Evolutionary conservation across 2,113 vertebrate species (phyloP), one percentile per base, ranked within the genome.

Genomic region (Psittacara wagleri): DNA sequence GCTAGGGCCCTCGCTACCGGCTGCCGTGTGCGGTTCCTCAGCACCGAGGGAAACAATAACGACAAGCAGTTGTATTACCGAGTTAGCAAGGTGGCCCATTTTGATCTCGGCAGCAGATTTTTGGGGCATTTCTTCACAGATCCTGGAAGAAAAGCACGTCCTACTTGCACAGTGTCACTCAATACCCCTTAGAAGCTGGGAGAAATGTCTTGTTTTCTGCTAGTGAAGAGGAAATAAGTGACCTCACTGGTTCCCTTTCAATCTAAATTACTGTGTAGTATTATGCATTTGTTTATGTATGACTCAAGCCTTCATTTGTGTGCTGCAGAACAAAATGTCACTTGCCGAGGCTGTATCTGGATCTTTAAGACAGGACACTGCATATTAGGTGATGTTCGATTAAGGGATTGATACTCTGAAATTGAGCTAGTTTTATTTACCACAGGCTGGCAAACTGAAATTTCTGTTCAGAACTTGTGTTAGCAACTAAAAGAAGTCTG

Each of bases 161-260:
- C 2, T 64, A 1, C 19, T 25, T 9, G 3, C 2, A 17, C 6
- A 7, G 11, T 13, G 29, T 48, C 8, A 19, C 17, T 35, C 17
- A 39, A 29, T 28, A 8, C 1, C 2, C 14, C 27, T 6, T 4
- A 5, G 41, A 35, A 20, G 19, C 7, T 2, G 37, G 28, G 24
- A 52, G 15, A n/a, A 57, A 17, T 0, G 0, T 10, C 7, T 12
- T 57, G 5, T 55, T 22, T 10, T 8, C 27, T 51, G 14, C 11
- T 64, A 23, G 35, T 48, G 13, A 12, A 35, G 14, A 19, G 16
- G 12, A 23, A 24, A 13, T 59, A 14, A 20, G 11, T 57, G 24
- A n/a, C n/a, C 8, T 37, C 4, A 8, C 46, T 4, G 5, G 7
- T 11, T 16, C 6, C 3, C 1, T 41, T 22, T 54, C 14, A 15